phyloP scores from a whole-genome alignment of 2,797 vertebrate species.

The Carduelis carduelis region DNA sequence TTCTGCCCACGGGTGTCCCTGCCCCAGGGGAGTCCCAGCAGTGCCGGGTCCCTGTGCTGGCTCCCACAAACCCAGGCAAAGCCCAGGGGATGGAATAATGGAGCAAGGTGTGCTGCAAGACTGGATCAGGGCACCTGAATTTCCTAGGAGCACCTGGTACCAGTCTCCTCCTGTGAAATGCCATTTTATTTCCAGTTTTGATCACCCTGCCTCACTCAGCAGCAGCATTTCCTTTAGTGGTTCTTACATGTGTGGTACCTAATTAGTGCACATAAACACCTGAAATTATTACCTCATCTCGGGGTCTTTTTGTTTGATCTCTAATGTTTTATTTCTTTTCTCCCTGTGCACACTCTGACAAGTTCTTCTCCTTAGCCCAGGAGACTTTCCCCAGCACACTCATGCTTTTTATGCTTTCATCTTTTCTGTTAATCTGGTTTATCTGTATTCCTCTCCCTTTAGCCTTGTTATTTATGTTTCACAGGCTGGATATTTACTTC shows the following conservation, averaged over 20 bases:
- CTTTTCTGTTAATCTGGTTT: slow-evolving; percentile 36
- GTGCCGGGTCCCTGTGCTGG: neutral
- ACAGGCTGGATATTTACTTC: neutral
- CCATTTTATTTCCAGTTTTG: neutral
- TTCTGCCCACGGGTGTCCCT: neutral
- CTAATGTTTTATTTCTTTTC: neutral
- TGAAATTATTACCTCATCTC: neutral
- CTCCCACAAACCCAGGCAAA: neutral
- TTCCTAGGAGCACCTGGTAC: rapidly evolving
- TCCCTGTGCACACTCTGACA: neutral
- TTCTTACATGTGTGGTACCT: neutral
- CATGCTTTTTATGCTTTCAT: neutral
- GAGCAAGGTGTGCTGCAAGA: neutral
- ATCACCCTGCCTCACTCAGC: neutral
- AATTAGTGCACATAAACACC: neutral
- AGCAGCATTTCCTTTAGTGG: neutral
- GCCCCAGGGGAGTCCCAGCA: neutral
- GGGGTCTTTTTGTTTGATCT: slow-evolving; percentile 9
- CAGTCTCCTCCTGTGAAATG: neutral
- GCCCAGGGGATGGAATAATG: rapidly evolving
- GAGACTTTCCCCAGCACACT: neutral
- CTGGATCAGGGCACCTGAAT: neutral
- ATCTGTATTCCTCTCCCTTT: slow-evolving; percentile 51
- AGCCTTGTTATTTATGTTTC: slow-evolving; percentile 41
- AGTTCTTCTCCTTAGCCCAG: neutral